Conservation (phyloP, 1,140 invertebrate species). For the Dendroctonus valens region DNA sequence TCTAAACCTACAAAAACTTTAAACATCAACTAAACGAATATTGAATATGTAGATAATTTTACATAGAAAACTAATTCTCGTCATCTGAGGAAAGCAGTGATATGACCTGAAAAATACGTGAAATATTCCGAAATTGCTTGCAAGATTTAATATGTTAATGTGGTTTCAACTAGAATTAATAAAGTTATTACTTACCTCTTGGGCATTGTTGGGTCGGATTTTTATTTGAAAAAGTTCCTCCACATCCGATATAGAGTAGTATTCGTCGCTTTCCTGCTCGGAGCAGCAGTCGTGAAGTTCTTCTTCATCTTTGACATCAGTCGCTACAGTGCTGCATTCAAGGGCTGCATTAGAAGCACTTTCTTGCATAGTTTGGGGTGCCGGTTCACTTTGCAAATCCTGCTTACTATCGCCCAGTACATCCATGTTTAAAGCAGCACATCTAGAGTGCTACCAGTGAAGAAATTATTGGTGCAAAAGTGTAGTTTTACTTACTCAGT, state of each 20-base stretch:
- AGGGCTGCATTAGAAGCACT: no score
- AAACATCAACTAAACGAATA: no score
- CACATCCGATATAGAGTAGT: constrained; percentile 19
- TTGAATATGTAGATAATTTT: no score
- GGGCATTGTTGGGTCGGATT: background rate
- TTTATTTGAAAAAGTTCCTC: constrained; percentile 17
- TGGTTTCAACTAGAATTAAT: no score
- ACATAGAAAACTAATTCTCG: background rate
- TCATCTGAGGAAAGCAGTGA: constrained; percentile 14
- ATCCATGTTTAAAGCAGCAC: background rate
- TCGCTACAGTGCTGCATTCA: background rate
- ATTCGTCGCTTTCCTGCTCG: constrained; percentile 18
- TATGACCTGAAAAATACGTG: constrained; percentile 11
- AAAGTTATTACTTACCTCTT: constrained; percentile 5
- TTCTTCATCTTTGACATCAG: background rate
- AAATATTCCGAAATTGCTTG: no score
- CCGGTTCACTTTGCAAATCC: no score
- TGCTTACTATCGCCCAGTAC: background rate
- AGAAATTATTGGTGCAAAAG: background rate
- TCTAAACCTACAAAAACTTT: no score
- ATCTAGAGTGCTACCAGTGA: background rate
- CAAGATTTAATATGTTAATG: no score
- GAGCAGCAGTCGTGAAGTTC: no score
- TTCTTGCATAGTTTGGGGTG: no score
- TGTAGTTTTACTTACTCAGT: background rate